These are phyloP conservation scores for Eclectus roratus DNA, from an alignment of 2,113 vertebrate genomes.

Conservation along the genomic window DNA sequence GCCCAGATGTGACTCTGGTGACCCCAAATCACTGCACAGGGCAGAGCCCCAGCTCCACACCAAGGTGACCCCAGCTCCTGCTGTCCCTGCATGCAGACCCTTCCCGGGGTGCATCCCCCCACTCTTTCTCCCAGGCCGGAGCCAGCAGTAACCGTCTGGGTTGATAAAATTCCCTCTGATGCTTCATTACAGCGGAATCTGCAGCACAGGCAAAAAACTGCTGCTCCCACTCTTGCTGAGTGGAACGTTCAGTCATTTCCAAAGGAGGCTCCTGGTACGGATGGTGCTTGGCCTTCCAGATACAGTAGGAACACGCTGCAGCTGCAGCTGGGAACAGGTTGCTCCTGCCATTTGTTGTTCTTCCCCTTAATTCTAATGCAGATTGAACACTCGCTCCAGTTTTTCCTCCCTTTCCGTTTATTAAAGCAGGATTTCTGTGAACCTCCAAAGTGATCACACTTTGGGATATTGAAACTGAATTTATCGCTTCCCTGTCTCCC, in stretches of 20 bases:
- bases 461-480: neutral
- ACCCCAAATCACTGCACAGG: fast-evolving
- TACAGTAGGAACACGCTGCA: neutral
- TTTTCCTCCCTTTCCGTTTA: slow-evolving; percentile 22
- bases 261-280: neutral
- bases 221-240: neutral
- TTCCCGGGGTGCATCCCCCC: neutral
- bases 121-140: neutral
- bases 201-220: neutral
- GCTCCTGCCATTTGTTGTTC: slow-evolving; percentile 37
- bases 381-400: slow-evolving; percentile 2
- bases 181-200: neutral
- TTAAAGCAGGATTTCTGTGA: slow-evolving; percentile 16
- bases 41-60: neutral
- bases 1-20: neutral
- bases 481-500: neutral
- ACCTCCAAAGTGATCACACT: neutral
- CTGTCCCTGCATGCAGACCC: neutral
- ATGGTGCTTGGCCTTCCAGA: neutral
- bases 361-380: slow-evolving; percentile 37
- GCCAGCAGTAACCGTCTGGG: neutral
- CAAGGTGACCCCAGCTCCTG: neutral
- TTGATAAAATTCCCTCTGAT: neutral
- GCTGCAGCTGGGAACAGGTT: slow-evolving; percentile 57
- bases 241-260: neutral